Evolutionary conservation across 2,888 invertebrate genomes (phyloP), one percentile per base, ranked within the genome.

Genomic region (Noctua comes): DNA sequence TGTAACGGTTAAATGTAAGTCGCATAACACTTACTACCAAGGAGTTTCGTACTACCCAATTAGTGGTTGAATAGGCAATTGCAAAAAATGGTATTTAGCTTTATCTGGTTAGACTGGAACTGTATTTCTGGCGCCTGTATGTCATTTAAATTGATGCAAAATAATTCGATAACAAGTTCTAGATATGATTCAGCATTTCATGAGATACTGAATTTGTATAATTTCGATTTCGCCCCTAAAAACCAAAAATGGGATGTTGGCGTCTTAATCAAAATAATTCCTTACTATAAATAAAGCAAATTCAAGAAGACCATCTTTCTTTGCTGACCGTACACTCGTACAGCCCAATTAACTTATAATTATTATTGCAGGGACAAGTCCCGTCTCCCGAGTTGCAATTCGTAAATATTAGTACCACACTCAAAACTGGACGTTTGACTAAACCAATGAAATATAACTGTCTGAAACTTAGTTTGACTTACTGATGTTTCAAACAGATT

Each of bases 401-500:
- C 69, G 79, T 88, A 85, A 88, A 86, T 86, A 88, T 85, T 83
- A 80, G 82, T 78, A 10, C 68, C 64, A 68, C 70, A 86, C 66
- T 88, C 88, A 86, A 83, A 86, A 86, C 87, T 31, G 77, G 79
- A 77, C 82, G 57, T 57, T 59, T 86, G 80, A 88, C 88, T 88
- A 79, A 88, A n/a, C 46, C 68, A 84, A 84, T 88, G 84, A 88
- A 88, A 86, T 79, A 81, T 81, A 89, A 86, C 84, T 80, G 77
- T 64, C 73, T 65, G 73, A 36, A 84, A 89, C 79, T 86, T 73
- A 77, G 81, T 89, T 89, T 81, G 73, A 85, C 81, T 81, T 62
- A 46, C 72, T 88, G 85, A 88, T 89, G 83, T 85, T 89, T 74
- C 73, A 11, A 83, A 69, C 76, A 80, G 79, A 88, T 89, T 89